Conservation (phyloP, 2,888 invertebrate genomes). For the Bombylius major region DNA sequence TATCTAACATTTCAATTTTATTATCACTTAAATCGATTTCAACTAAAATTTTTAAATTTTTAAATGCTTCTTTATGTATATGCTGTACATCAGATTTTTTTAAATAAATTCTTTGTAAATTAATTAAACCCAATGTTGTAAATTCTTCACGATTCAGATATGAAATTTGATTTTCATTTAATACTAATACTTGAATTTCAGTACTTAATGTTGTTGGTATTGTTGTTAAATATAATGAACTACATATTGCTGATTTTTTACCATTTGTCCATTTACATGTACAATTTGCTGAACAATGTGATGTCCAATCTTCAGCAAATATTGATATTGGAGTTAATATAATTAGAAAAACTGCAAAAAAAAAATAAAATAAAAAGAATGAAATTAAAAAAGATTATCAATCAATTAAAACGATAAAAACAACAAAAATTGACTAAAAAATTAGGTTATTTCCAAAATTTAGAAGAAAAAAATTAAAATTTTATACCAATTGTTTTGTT, state of each 20-base stretch:
- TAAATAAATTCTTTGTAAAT: conserved; percentile 72
- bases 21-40: conserved; percentile 82
- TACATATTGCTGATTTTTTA: conserved; percentile 79
- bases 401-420: no score
- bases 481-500: no score
- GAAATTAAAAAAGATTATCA: no score
- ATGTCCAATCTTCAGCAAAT: conserved; percentile 62
- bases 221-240: conserved; percentile 63
- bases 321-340: conserved; percentile 29
- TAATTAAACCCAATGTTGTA: conserved; percentile 62
- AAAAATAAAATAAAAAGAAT: not conserved
- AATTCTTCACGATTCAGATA: conserved; percentile 67
- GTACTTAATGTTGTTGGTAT: conserved; percentile 56
- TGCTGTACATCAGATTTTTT: conserved; percentile 61
- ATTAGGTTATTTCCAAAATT: no score
- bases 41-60: conserved; percentile 69
- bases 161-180: conserved; percentile 67
- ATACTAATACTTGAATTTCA: conserved; percentile 66
- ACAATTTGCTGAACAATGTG: conserved; percentile 72
- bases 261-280: conserved; percentile 87
- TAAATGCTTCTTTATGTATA: conserved; percentile 73
- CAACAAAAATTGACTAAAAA: no score
- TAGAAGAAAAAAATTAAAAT: no score
- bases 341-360: not conserved
- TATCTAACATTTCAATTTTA: conserved; percentile 57